Percentiles rank a stretch among this genome's conserved stretches.
These are phyloP conservation scores for Mionectes macconnelli DNA, from an alignment of 2,113 vertebrate genomes.

Conservation along the genomic window DNA sequence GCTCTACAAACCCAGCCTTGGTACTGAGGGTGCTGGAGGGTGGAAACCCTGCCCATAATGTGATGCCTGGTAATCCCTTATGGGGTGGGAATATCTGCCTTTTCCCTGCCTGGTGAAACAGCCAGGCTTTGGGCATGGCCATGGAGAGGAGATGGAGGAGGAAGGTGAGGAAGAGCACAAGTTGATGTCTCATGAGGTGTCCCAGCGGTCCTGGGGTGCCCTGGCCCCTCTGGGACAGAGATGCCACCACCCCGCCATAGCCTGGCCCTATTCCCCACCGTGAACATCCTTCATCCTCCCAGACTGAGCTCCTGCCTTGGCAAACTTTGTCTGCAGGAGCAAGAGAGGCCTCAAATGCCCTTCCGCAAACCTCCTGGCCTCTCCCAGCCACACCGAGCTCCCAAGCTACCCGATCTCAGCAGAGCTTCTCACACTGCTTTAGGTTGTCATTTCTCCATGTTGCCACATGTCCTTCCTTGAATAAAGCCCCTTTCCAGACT, in stretches of 20 bases:
- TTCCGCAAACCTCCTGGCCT: background rate
- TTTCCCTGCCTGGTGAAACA: background rate
- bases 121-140: background rate
- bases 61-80: background rate
- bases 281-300: background rate
- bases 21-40: background rate
- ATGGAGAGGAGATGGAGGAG: background rate
- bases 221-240: background rate
- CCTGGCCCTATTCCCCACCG: accelerated
- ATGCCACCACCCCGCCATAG: background rate
- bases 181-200: accelerated
- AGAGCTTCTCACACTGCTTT: background rate
- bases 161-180: background rate
- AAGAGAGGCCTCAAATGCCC: background rate
- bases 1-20: background rate
- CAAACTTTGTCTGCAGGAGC: accelerated
- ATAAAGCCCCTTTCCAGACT: background rate
- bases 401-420: accelerated
- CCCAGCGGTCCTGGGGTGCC: background rate
- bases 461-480: background rate
- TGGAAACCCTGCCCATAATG: background rate
- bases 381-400: background rate
- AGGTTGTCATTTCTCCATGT: background rate
- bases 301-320: background rate
- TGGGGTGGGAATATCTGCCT: background rate